A percentile compares a stretch with the other conserved stretches of the same genome.
Evolutionary conservation across 2,797 vertebrate genomes (phyloP).

Genomic region (Scolopax bukidnonensis): DNA sequence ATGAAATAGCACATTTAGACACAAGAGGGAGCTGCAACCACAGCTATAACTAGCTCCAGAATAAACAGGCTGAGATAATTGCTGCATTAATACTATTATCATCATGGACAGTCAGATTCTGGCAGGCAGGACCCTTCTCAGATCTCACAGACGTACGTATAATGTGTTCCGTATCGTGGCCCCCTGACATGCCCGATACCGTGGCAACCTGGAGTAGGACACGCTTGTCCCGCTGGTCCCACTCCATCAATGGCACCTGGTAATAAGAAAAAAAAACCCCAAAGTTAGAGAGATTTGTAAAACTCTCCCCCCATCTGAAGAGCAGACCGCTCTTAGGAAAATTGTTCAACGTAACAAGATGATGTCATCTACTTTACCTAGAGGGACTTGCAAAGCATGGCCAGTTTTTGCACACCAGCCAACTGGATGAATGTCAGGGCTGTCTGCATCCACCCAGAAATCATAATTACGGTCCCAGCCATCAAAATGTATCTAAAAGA

Average conservation of each 20-base stretch:
- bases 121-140: background rate
- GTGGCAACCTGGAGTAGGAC: constrained; percentile 90
- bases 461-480: constrained; percentile 87
- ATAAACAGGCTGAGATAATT: background rate
- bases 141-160: constrained; percentile 81
- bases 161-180: constrained; percentile 90
- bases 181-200: constrained; percentile 90
- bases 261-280: background rate
- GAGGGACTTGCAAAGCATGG: constrained; percentile 85
- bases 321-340: background rate
- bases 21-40: constrained; percentile 64
- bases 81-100: background rate
- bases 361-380: constrained; percentile 69
- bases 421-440: constrained; percentile 87
- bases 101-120: background rate
- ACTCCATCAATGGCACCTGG: constrained; percentile 79
- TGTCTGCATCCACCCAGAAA: constrained; percentile 89
- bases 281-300: background rate
- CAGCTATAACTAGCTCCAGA: background rate
- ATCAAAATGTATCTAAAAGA: constrained; percentile 88
- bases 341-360: fast-evolving
- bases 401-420: constrained; percentile 92
- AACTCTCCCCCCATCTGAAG: background rate
- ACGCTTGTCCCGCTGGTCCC: constrained; percentile 82
- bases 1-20: background rate